Base-by-base conservation (phyloP, 37 sponge, comb jelly and placozoan species). In the Aplysina aerophoba region DNA sequence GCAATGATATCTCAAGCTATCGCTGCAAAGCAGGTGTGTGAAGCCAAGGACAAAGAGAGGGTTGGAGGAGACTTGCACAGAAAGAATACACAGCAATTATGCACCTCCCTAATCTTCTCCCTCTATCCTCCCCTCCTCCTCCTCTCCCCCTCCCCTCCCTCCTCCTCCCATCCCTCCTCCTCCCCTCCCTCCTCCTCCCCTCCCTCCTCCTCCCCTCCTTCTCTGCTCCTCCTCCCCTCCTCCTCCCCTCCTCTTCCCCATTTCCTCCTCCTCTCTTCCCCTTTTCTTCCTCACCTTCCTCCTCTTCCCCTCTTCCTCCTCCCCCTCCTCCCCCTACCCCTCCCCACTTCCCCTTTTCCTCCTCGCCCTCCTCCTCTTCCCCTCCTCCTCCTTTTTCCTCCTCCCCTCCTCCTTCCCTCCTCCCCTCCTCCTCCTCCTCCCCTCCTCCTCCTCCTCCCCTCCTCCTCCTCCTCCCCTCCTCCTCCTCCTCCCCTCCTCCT, bases 21-120 rank as follows among this genome's bases (percentile, higher is more conserved):
- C 5, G 69, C 73, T 44, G 95, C 95, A 20, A 94, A 94, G 79
- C 35, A 82, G 31, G 88, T 55, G 19, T 80, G 17, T 24, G 5
- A 85, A 11, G 37, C 5, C 4, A 6, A 19, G 28, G 24, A 75
- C 73, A 40, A 39, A 15, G n/a, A 55, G 55, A 55, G 22, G 81
- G 28, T 3, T 62, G 64, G 27, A 62, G 28, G 28, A 62, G 24
- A 62, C 24, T 28, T 62, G 64, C 12, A 11, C 4, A 62, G 4
- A 4, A 62, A 11, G 2, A 28, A 11, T 13, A 6, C 12, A n/a
- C 64, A 28, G 28, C 5, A 27, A 13, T 2, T 62, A 62, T n/a
- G n/a, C n/a, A n/a, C n/a, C n/a, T n/a, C n/a, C n/a, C n/a, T n/a
- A n/a, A n/a, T n/a, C n/a, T n/a, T n/a, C n/a, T n/a, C 8, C 50